Evolutionary conservation across 2,113 vertebrate genomes (phyloP), one percentile per base, ranked within the genome.

Genomic region (Coregonus clupeaformis): DNA sequence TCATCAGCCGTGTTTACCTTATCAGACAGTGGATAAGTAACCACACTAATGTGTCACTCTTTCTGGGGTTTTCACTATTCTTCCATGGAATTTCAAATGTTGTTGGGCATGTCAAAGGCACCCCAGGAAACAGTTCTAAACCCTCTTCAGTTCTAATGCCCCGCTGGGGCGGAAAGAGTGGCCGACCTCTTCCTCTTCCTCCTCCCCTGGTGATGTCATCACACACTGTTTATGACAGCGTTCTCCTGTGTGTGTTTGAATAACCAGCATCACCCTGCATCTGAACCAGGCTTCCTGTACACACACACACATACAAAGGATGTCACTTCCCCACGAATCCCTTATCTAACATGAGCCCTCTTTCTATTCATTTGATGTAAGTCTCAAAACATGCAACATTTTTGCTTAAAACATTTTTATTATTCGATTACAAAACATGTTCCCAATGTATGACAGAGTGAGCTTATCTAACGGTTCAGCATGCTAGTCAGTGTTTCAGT

Each of bases 211-310:
- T 91, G 88, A 90, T 88, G 90, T 91, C 90, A 85, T 85, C 79
- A 75, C 30, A 36, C 27, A 47, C 3, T 86, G 84, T 85, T 86
- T 86, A 70, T 77, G 78, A 86, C 88, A 74, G 74, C 42, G 52
- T 60, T 60, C 57, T 60, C n/a, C n/a, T 60, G 57, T 22, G 36
- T 69, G 77, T 52, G 78, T 86, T 86, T 88, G 86, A 87, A 89
- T 83, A 87, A 85, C 85, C 89, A 83, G 76, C 87, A 66, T 78
- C 86, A 87, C 92, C 87, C 89, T 89, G 90, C 82, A 81, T 84
- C 69, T 60, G 82, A 91, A 89, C 84, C 86, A 79, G 84, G 88
- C 80, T 92, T 93, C 92, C 92, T 91, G 90, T 49, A 32, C 68
- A 72, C 30, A 68, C 63, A 32, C 73, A 79, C 52, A 47, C 72